These are phyloP conservation scores for Sialis lutaria DNA, from an alignment of 2,888 invertebrate species.

Conservation along the genomic window DNA sequence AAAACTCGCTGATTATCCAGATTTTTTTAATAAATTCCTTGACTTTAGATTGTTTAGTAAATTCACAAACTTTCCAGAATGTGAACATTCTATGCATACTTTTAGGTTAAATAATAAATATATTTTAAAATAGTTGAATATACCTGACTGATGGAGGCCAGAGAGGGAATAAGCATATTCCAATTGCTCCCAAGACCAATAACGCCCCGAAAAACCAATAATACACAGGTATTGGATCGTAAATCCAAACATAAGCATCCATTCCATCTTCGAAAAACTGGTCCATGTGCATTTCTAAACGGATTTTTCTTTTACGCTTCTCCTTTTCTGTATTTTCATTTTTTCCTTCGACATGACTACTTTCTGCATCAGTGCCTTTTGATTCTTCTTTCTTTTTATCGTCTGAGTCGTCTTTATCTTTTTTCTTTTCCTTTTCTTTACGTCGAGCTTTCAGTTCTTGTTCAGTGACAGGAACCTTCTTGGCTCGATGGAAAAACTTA, in stretches of 20 bases:
- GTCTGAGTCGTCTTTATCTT: constrained; percentile 14
- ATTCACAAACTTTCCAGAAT: not conserved
- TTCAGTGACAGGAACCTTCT: constrained; percentile 64
- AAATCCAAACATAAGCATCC: constrained; percentile 97
- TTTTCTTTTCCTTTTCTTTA: constrained; percentile 34
- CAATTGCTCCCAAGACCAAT: constrained; percentile 81
- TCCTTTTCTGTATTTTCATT: constrained; percentile 32
- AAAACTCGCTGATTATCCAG: not conserved
- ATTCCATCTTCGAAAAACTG: constrained; percentile 86
- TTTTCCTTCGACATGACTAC: constrained; percentile 32
- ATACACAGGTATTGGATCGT: constrained; percentile 87
- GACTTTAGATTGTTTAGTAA: too few relatives aligned
- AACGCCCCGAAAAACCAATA: constrained; percentile 88
- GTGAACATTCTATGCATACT: not conserved
- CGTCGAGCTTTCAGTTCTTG: constrained; percentile 42
- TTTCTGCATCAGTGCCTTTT: constrained; percentile 30
- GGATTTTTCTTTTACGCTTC: constrained; percentile 74
- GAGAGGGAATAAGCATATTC: constrained; percentile 94
- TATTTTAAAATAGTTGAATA: constrained; percentile 7
- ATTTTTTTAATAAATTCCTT: too few relatives aligned
- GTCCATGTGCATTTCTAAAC: constrained; percentile 93
- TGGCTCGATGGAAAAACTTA: constrained; percentile 90
- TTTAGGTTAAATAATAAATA: not conserved
- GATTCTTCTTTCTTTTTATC: constrained; percentile 37
- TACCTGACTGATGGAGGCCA: constrained; percentile 89